A percentile compares a stretch with the other conserved stretches of the same genome.
Evolutionary conservation across 2,797 vertebrate species (phyloP).

Genomic region (Taeniopygia guttata): DNA sequence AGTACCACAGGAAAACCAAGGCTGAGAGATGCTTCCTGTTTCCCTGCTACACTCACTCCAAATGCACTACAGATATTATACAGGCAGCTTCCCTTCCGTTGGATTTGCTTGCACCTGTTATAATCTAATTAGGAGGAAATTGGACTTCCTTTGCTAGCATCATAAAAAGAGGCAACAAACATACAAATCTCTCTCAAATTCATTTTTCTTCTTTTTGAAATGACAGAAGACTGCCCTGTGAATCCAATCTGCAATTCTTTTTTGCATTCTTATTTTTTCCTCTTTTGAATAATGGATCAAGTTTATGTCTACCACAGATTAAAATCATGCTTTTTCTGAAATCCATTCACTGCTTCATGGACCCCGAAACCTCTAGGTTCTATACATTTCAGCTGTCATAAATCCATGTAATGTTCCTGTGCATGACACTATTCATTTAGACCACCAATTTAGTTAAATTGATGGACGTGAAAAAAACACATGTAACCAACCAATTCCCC

Average conservation of each 20-base stretch:
- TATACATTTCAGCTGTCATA: constrained; percentile 66
- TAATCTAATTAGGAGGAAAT: constrained; percentile 45
- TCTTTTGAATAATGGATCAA: constrained; percentile 53
- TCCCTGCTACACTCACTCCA: background rate
- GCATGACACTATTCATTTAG: constrained; percentile 72
- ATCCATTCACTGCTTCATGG: constrained; percentile 56
- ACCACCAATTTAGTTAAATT: constrained; percentile 74
- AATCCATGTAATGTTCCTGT: constrained; percentile 69
- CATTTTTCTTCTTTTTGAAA: constrained; percentile 13
- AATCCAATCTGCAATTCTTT: constrained; percentile 20
- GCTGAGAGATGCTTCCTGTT: background rate
- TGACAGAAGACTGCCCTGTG: constrained; percentile 16
- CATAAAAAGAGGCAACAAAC: constrained; percentile 25
- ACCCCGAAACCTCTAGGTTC: constrained; percentile 59
- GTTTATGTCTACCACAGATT: constrained; percentile 46
- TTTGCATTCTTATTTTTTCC: background rate
- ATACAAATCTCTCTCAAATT: constrained; percentile 29
- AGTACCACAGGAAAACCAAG: background rate
- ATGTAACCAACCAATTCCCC: constrained; percentile 70
- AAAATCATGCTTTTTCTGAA: constrained; percentile 69
- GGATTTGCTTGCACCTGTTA: constrained; percentile 31
- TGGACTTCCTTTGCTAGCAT: constrained; percentile 13
- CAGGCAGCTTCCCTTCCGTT: background rate
- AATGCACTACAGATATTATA: background rate
- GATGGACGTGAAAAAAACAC: constrained; percentile 70